Evolutionary conservation across 2,797 vertebrate genomes (phyloP).

Genomic region (Neomorphus geoffroyi): DNA sequence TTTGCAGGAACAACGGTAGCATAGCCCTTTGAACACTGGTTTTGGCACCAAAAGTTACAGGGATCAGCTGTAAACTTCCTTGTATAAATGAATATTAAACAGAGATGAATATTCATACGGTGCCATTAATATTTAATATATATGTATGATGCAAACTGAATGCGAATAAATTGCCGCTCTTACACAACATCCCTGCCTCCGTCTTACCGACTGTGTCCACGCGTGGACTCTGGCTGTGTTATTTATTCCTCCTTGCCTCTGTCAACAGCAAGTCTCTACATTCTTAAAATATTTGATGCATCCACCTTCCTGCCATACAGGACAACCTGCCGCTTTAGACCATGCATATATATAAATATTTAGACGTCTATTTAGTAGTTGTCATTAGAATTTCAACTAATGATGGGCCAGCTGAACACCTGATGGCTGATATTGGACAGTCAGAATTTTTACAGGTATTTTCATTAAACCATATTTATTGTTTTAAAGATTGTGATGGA

Average conservation of each 20-base stretch:
- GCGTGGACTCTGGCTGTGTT: not conserved
- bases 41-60: slow-evolving; percentile 44
- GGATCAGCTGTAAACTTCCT: not conserved
- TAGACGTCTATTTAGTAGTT: not conserved
- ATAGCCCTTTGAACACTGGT: slow-evolving; percentile 6
- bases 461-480: not conserved
- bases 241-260: not conserved
- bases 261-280: not conserved
- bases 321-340: not conserved
- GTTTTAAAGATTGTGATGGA: not conserved
- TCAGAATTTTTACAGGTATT: not conserved
- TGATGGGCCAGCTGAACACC: not conserved
- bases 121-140: not conserved
- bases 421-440: not conserved
- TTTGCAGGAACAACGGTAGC: slow-evolving; percentile 29
- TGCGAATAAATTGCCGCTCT: not conserved
- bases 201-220: not conserved
- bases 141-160: not conserved
- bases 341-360: not conserved
- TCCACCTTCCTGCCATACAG: not conserved
- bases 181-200: not conserved
- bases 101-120: slow-evolving; percentile 26
- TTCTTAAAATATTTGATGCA: not conserved
- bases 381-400: not conserved
- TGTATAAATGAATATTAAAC: slow-evolving; percentile 49